Conservation (phyloP, 2,113 vertebrate genomes). For the Pseudolaguvia tuberculata region DNA sequence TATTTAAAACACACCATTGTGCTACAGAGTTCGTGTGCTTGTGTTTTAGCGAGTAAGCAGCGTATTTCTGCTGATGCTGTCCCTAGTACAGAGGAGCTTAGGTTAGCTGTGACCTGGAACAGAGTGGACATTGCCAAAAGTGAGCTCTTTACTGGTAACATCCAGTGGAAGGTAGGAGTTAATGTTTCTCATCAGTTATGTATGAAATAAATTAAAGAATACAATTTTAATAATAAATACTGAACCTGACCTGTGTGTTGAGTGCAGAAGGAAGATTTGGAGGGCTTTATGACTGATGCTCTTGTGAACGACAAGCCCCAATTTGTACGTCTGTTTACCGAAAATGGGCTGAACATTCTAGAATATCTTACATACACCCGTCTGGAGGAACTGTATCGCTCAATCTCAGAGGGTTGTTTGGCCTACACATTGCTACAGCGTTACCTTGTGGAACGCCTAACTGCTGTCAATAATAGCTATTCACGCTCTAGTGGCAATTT, state of each 20-base stretch:
- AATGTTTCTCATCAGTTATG: not conserved
- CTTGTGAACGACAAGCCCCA: slow-evolving; percentile 80
- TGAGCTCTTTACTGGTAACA: slow-evolving; percentile 84
- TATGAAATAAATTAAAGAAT: not conserved
- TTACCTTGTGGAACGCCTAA: slow-evolving; percentile 52
- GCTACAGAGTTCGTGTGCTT: slow-evolving; percentile 2
- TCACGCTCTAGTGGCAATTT: not conserved
- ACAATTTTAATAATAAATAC: not conserved
- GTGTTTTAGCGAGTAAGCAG: slow-evolving; percentile 64
- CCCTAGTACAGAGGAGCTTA: slow-evolving; percentile 80
- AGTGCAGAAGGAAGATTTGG: slow-evolving; percentile 69
- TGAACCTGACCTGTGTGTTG: not conserved
- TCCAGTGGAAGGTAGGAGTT: slow-evolving; percentile 77
- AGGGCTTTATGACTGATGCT: slow-evolving; percentile 79
- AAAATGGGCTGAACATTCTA: slow-evolving; percentile 77
- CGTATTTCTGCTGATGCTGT: slow-evolving; percentile 58
- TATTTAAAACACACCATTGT: not conserved
- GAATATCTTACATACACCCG: slow-evolving; percentile 73
- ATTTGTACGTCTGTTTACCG: slow-evolving; percentile 81
- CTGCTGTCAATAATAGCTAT: not conserved
- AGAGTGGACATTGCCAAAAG: slow-evolving; percentile 86
- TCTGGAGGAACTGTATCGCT: slow-evolving; percentile 74
- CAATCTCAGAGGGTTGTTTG: slow-evolving; percentile 63
- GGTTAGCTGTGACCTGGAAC: slow-evolving; percentile 85
- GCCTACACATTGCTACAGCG: slow-evolving; percentile 67